Conservation (phyloP, 2,888 invertebrate genomes). For the Lamellibrachia columna region DNA sequence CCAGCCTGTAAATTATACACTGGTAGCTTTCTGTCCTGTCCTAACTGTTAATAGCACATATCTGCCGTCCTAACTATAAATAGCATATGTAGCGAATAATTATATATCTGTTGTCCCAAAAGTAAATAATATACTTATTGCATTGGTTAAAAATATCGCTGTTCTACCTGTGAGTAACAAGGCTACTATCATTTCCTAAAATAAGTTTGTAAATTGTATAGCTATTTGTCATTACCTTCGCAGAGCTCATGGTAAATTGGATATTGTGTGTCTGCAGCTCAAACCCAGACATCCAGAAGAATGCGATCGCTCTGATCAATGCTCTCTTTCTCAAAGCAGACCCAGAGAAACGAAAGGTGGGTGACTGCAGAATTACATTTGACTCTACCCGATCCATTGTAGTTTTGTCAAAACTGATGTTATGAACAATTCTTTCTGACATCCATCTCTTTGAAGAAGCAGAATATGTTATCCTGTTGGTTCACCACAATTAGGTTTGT, state of each 20-base stretch:
- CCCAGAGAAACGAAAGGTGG: conserved; percentile 76
- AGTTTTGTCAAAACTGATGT: conserved; percentile 1
- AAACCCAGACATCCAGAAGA: conserved; percentile 86
- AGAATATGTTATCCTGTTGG: neutral
- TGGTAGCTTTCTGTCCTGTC: neutral
- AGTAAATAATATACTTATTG: no score
- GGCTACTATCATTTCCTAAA: no score
- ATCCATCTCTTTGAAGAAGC: neutral
- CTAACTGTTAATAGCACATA: neutral
- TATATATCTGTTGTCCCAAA: no score
- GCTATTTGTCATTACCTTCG: neutral
- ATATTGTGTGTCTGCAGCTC: conserved; percentile 39
- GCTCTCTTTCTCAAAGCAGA: conserved; percentile 91
- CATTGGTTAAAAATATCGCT: no score
- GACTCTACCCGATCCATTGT: neutral
- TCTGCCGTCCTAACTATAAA: neutral
- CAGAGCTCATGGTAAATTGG: neutral
- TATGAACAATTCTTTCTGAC: neutral
- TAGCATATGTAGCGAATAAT: neutral
- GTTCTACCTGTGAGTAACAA: no score
- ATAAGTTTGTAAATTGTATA: neutral
- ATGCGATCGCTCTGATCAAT: conserved; percentile 93
- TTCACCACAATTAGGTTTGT: neutral
- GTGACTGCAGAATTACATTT: neutral
- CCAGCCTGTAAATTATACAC: neutral